phyloP scores from a whole-genome alignment of 2,888 invertebrate genomes.

The Cephalotes varians region DNA sequence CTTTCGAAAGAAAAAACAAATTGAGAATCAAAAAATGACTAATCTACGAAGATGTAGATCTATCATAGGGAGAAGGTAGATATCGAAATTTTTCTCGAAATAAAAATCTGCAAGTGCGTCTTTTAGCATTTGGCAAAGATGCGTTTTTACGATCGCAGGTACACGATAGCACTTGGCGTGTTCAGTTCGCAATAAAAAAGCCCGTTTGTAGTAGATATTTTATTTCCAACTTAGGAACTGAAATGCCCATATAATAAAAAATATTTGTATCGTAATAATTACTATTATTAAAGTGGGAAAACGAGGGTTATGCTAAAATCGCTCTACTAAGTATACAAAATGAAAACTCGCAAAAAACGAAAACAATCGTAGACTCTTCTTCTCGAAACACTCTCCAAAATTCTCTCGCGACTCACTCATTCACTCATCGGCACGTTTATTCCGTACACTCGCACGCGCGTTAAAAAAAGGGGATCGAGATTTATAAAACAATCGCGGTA shows the following conservation, averaged over 20 bases:
- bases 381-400: conserved; percentile 61
- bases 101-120: neutral
- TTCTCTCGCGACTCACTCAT: conserved; percentile 53
- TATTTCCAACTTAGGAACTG: conserved; percentile 83
- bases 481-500: conserved; percentile 76
- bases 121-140: neutral
- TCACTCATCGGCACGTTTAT: conserved; percentile 34
- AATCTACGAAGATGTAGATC: neutral
- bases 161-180: neutral
- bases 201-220: conserved; percentile 79
- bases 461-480: conserved; percentile 65
- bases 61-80: neutral
- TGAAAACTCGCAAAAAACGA: conserved; percentile 71
- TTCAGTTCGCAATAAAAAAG: conserved; percentile 56
- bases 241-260: conserved; percentile 83
- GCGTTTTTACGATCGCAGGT: neutral
- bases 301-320: conserved; percentile 77
- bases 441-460: conserved; percentile 19
- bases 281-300: conserved; percentile 78
- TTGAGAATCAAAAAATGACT: neutral
- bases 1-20: neutral
- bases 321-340: conserved; percentile 74
- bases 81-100: neutral
- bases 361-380: conserved; percentile 72
- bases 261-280: conserved; percentile 78